These are phyloP conservation scores for Agrochola lota DNA, from an alignment of 2,888 invertebrate species.

Conservation along the genomic window DNA sequence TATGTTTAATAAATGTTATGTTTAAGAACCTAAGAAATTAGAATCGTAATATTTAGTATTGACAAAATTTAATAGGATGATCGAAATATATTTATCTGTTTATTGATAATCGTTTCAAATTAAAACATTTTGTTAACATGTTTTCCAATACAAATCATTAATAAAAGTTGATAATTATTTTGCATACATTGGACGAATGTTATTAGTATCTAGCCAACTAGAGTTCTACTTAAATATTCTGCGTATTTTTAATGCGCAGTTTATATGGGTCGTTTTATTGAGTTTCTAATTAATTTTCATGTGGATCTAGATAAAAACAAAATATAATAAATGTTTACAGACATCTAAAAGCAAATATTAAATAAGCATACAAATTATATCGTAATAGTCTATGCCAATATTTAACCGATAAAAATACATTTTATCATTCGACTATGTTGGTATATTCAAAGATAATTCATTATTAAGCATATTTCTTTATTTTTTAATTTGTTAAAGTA, in stretches of 20 bases:
- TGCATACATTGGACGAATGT: not conserved
- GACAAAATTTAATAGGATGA: not conserved
- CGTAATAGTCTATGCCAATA: not conserved
- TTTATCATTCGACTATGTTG: constrained; percentile 2
- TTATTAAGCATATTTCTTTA: not conserved
- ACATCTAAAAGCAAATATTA: constrained; percentile 6
- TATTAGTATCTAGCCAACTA: not conserved
- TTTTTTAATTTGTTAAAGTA: constrained; percentile 27
- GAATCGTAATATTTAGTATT: constrained; percentile 1
- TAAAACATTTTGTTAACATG: constrained; percentile 22
- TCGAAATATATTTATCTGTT: constrained; percentile 1
- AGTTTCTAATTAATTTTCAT: constrained; percentile 6
- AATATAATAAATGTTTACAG: not conserved
- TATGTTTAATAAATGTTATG: no score
- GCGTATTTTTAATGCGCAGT: not conserved
- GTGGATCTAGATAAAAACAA: constrained; percentile 1
- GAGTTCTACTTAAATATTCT: constrained; percentile 7
- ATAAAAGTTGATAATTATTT: not conserved
- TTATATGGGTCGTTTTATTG: constrained; percentile 9
- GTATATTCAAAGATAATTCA: constrained; percentile 2
- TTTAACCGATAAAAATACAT: constrained; percentile 2
- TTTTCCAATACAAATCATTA: constrained; percentile 11
- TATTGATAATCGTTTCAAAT: constrained; percentile 20
- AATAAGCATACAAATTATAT: constrained; percentile 24
- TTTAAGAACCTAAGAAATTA: not conserved